A percentile compares a stretch with the other conserved stretches of the same genome.
Conservation (phyloP, 2,797 vertebrate genomes). For the Onychomys arenicola region DNA sequence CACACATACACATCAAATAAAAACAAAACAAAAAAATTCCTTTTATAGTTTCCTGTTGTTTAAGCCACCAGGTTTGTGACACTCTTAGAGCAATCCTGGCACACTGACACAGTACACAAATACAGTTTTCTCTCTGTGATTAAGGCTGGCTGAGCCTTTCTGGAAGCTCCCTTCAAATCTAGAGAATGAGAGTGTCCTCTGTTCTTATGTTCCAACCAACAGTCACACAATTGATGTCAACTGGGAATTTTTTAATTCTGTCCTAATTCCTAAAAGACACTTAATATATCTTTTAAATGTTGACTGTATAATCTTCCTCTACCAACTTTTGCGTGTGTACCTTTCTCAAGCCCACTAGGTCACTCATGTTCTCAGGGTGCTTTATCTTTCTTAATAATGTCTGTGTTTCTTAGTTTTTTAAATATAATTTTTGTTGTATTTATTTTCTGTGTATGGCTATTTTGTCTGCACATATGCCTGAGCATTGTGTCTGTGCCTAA, state of each 20-base stretch:
- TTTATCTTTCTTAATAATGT: neutral
- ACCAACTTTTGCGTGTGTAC: neutral
- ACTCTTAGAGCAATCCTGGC: neutral
- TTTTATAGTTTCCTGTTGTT: neutral
- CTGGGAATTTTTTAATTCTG: neutral
- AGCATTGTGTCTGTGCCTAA: neutral
- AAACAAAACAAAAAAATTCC: neutral
- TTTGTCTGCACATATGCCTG: neutral
- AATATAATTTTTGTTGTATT: neutral
- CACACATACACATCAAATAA: neutral
- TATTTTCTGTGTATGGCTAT: neutral
- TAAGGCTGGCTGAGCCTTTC: neutral
- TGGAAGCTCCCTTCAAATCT: conserved; percentile 12
- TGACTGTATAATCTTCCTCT: neutral
- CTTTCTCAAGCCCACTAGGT: too few species aligned
- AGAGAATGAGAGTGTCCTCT: neutral
- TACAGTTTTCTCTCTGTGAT: neutral
- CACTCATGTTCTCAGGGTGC: neutral
- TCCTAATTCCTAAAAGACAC: neutral
- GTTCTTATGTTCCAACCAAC: neutral
- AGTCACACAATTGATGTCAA: neutral
- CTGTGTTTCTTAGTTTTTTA: neutral
- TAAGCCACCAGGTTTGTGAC: neutral
- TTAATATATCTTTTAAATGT: neutral
- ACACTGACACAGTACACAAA: neutral